Percentiles rank a stretch among this genome's conserved stretches.
Evolutionary conservation across 1,140 invertebrate species (phyloP).

Genomic region (Protaetia brevitarsis): DNA sequence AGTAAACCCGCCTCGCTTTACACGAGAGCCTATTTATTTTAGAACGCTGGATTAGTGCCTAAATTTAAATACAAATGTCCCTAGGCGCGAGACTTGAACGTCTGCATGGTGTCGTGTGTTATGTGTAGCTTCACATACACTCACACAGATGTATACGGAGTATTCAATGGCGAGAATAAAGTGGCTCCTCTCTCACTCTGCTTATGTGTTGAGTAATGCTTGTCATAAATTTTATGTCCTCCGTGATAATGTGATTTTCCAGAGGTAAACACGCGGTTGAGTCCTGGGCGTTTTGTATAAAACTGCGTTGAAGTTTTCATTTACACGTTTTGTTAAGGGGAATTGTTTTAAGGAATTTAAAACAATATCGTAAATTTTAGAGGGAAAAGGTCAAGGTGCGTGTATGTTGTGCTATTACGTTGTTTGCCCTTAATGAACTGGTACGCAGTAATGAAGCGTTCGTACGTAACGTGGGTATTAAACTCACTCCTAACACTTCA

Average conservation of each 20-base stretch:
- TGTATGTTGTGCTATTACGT: too few relatives aligned
- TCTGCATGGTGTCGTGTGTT: background rate
- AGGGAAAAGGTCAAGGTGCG: background rate
- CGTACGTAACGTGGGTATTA: too few relatives aligned
- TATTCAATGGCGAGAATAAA: background rate
- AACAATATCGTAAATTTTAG: background rate
- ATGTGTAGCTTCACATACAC: background rate
- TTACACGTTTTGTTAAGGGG: background rate
- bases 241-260: conserved; percentile 10
- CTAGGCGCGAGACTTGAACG: background rate
- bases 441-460: background rate
- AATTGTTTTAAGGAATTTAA: background rate
- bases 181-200: background rate
- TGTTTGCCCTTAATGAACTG: background rate
- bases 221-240: conserved; percentile 18
- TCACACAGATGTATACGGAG: too few relatives aligned
- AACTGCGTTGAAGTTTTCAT: conserved; percentile 7
- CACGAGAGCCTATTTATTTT: conserved; percentile 1
- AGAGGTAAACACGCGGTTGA: conserved; percentile 8
- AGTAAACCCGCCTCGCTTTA: conserved; percentile 2
- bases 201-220: conserved; percentile 14
- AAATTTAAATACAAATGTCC: conserved; percentile 17
- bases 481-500: too few relatives aligned
- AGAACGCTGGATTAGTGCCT: conserved; percentile 4
- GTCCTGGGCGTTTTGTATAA: background rate